Base-by-base conservation (phyloP, 2,113 vertebrate genomes). In the Hiodon alosoides region DNA sequence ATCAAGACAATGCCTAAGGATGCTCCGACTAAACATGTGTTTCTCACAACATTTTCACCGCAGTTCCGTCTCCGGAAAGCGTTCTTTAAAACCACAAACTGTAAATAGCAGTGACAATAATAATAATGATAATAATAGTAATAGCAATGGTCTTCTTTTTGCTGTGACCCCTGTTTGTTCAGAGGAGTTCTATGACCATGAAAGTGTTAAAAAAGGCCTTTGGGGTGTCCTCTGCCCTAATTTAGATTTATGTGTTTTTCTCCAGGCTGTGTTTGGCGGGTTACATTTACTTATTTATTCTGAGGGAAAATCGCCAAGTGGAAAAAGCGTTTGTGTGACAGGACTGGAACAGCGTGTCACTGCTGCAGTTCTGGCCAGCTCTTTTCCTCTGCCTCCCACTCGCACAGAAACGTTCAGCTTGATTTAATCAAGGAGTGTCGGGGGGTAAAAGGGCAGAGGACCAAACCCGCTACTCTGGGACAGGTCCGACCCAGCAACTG, bases 221-320 rank as follows among this genome's bases (percentile, higher is more conserved):
- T 85, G 80, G 75, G 84, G 81, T 79, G 72, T 87, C 80, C 79
- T 84, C 79, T 60, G 13, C 69, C 59, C 82, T 86, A 82, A 86
- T 85, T 84, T 76, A 84, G 85, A 89, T 87, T 86, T 89, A 83
- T 85, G 79, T 80, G 68, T 80, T 83, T 83, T 87, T 85, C 82
- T 85, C 74, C 46, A 79, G 73, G 72, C 67, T 68, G 69, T 71
- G 69, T 50, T 60, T 72, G 8, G n/a, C 65, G 54, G 48, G 17
- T 46, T 69, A 78, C 75, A 64, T 67, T 67, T 64, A 8, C 77
- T 78, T 77, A 77, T 82, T 64, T 68, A 14, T 73, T 6, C 58
- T 73, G 77, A 64, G 77, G 70, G 72, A 57, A 52, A 50, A 59
- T 58, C 16, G 59, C 9, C 54, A 73, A 17, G 67, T 53, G 69